Conservation (phyloP, 2,888 invertebrate genomes). For the Drosophila limbata region DNA sequence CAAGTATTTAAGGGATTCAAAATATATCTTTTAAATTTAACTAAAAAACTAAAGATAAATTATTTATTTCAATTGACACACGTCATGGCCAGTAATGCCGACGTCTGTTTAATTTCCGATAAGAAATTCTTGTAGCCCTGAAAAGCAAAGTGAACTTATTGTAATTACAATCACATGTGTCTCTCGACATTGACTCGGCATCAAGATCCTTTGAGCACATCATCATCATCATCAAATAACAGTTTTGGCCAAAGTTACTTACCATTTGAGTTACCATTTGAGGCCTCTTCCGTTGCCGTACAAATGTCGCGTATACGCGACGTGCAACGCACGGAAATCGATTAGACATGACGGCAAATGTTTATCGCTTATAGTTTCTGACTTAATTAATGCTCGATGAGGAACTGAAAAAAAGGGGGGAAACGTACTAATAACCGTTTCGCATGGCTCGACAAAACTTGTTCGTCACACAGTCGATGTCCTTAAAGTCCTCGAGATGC, state of each 20-base stretch:
- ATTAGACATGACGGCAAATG: slow-evolving; percentile 62
- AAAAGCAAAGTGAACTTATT: slow-evolving; percentile 10
- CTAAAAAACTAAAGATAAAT: background rate
- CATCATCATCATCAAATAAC: slow-evolving; percentile 7
- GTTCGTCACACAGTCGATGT: slow-evolving; percentile 14
- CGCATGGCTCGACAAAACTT: slow-evolving; percentile 52
- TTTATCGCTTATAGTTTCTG: slow-evolving; percentile 65
- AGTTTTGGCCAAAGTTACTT: background rate
- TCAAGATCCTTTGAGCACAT: slow-evolving; percentile 39
- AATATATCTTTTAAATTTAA: no score
- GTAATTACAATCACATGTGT: slow-evolving; percentile 37
- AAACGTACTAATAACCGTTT: slow-evolving; percentile 62
- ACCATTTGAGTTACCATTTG: slow-evolving; percentile 1
- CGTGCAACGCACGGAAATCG: slow-evolving; percentile 66
- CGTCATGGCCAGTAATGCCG: slow-evolving; percentile 4
- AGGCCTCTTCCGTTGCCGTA: slow-evolving; percentile 11
- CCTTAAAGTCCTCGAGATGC: slow-evolving; percentile 13
- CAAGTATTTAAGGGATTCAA: no score
- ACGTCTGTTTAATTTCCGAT: slow-evolving; percentile 63
- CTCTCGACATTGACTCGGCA: slow-evolving; percentile 1
- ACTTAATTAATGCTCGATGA: slow-evolving; percentile 53
- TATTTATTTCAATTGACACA: background rate
- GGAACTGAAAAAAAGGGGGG: background rate
- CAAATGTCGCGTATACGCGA: slow-evolving; percentile 63
- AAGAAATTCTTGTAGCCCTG: background rate